Conservation (phyloP, 2,113 vertebrate species). For the Oenanthe melanoleuca region DNA sequence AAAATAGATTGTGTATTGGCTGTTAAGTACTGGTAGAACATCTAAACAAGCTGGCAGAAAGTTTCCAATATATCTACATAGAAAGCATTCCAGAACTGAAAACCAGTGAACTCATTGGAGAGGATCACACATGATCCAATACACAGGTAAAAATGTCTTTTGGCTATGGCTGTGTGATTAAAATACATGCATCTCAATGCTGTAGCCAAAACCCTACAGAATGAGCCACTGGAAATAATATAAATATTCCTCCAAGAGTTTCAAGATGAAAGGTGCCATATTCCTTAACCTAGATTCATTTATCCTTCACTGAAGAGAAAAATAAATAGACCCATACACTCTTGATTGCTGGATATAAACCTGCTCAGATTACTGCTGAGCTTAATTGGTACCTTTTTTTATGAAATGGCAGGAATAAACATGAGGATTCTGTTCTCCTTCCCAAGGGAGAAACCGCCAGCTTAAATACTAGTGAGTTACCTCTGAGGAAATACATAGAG, state of each 20-base stretch:
- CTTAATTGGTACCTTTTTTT: not conserved
- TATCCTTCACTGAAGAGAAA: not conserved
- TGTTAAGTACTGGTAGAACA: not conserved
- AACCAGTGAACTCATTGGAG: not conserved
- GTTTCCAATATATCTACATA: not conserved
- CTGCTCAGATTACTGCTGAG: not conserved
- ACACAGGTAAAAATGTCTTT: not conserved
- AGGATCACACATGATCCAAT: not conserved
- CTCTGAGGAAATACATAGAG: not conserved
- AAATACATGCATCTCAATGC: not conserved
- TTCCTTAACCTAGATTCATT: not conserved
- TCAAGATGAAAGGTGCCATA: not conserved
- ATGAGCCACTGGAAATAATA: not conserved
- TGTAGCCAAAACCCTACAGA: not conserved
- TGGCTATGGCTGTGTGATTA: not conserved
- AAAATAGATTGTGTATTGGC: not conserved
- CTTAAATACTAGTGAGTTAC: not conserved
- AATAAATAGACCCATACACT: not conserved
- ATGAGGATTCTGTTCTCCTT: not conserved
- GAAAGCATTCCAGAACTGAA: not conserved
- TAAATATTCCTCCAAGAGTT: not conserved
- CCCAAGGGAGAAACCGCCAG: not conserved
- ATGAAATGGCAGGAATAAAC: not conserved
- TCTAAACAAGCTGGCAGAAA: not conserved
- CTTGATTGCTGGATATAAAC: not conserved